phyloP scores from a whole-genome alignment of 2,113 vertebrate species.

The Galbula dea region DNA sequence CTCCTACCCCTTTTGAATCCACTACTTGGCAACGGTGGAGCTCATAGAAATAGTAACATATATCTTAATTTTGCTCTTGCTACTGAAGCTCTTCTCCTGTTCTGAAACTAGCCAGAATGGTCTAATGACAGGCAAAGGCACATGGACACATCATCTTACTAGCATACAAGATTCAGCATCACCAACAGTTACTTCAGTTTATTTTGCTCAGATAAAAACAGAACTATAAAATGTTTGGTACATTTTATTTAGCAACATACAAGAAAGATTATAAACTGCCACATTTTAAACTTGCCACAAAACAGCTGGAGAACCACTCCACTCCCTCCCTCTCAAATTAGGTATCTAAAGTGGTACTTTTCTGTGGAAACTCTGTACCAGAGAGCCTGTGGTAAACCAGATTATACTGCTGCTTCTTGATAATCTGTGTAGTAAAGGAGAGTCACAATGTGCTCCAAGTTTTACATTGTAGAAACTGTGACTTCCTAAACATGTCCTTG shows the following conservation, averaged over 20 bases:
- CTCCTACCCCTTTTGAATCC: neutral
- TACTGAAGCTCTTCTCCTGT: neutral
- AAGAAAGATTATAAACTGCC: slow-evolving; percentile 41
- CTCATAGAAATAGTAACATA: rapidly evolving
- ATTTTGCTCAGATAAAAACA: slow-evolving; percentile 63
- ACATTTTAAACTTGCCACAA: neutral
- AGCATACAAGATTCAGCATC: neutral
- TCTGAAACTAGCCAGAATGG: neutral
- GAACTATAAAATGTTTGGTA: slow-evolving; percentile 60
- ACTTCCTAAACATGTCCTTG: neutral
- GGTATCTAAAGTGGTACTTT: neutral
- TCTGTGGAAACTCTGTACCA: neutral
- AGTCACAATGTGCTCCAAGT: neutral
- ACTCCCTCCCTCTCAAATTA: neutral
- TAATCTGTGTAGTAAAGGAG: neutral
- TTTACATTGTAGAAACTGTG: neutral
- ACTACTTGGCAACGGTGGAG: rapidly evolving
- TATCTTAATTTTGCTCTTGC: neutral
- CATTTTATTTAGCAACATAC: slow-evolving; percentile 57
- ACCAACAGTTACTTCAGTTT: neutral
- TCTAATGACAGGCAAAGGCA: neutral
- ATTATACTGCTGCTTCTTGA: neutral
- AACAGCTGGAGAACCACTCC: neutral
- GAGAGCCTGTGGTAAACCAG: neutral
- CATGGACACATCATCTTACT: neutral